phyloP scores from a whole-genome alignment of 2,797 vertebrate genomes.

The Menidia menidia region DNA sequence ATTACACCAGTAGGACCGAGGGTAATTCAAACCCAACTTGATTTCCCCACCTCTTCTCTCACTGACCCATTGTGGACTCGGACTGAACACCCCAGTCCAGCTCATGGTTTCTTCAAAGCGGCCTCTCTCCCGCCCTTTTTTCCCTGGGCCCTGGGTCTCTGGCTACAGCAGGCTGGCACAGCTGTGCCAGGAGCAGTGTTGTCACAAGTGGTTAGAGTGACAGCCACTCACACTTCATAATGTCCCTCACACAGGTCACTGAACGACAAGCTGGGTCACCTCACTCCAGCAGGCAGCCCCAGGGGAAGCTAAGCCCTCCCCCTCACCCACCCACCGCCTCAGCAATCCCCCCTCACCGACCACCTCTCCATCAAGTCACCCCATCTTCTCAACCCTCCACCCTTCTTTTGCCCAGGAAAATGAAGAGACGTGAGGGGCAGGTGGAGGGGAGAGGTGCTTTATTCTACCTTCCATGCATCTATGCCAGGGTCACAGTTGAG shows the following conservation, averaged over 20 bases:
- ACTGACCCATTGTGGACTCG: slow-evolving; percentile 40
- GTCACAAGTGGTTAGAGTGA: slow-evolving; percentile 97
- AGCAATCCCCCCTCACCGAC: slow-evolving; percentile 55
- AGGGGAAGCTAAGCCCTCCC: slow-evolving; percentile 68
- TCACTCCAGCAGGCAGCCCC: slow-evolving; percentile 87
- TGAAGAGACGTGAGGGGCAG: slow-evolving; percentile 57
- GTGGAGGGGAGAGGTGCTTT: slow-evolving; percentile 80
- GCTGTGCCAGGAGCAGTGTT: slow-evolving; percentile 96
- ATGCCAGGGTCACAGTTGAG: slow-evolving; percentile 37
- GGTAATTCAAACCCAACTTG: slow-evolving; percentile 36
- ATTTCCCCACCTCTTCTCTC: slow-evolving; percentile 32
- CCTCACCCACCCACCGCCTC: slow-evolving; percentile 29
- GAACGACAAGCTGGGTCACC: slow-evolving; percentile 97
- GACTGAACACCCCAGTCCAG: slow-evolving; percentile 49
- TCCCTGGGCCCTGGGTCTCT: slow-evolving; percentile 74
- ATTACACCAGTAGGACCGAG: slow-evolving; percentile 44
- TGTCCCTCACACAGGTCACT: slow-evolving; percentile 98
- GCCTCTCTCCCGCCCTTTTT: slow-evolving; percentile 84
- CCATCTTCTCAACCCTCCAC: slow-evolving; percentile 26
- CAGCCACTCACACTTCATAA: slow-evolving; percentile 99
- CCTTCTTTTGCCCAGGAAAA: slow-evolving; percentile 60
- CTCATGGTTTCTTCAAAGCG: slow-evolving; percentile 40
- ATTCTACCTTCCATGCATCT: slow-evolving; percentile 51
- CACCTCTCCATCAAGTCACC: slow-evolving; percentile 59
- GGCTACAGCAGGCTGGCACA: slow-evolving; percentile 87